phyloP scores from a whole-genome alignment of 2,888 invertebrate species.

The Drosophila paranaensis region DNA sequence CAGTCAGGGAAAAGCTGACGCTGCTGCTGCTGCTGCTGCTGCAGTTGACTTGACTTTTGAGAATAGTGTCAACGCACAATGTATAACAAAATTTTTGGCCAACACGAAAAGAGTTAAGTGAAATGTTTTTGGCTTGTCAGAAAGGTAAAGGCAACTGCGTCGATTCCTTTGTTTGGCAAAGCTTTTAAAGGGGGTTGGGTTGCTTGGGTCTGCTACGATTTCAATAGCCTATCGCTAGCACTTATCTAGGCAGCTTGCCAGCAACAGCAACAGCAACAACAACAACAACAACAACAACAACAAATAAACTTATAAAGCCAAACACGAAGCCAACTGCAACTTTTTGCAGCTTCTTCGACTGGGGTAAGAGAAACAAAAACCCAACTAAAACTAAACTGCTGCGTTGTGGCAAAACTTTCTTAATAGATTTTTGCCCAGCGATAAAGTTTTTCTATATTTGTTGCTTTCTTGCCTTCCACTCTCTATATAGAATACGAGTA shows the following conservation, averaged over 20 bases:
- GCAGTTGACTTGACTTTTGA: slow-evolving; percentile 21
- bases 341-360: slow-evolving; percentile 49
- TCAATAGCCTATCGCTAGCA: slow-evolving; percentile 57
- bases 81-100: slow-evolving; percentile 39
- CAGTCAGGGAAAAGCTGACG: neutral
- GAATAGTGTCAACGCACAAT: slow-evolving; percentile 58
- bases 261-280: slow-evolving; percentile 6
- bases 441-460: slow-evolving; percentile 63
- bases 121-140: slow-evolving; percentile 28
- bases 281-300: slow-evolving; percentile 1
- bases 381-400: slow-evolving; percentile 62
- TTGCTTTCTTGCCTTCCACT: neutral
- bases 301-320: slow-evolving; percentile 58
- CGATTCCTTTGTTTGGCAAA: slow-evolving; percentile 15
- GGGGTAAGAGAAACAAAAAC: slow-evolving; percentile 56
- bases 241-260: slow-evolving; percentile 53
- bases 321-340: slow-evolving; percentile 55
- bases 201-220: slow-evolving; percentile 8
- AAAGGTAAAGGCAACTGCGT: slow-evolving; percentile 34
- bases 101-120: slow-evolving; percentile 44
- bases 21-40: slow-evolving; percentile 1
- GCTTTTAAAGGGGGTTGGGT: neutral
- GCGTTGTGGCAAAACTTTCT: slow-evolving; percentile 74
- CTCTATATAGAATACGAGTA: slow-evolving; percentile 14
- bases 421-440: slow-evolving; percentile 72